These are phyloP conservation scores for Tetropium fuscum DNA, from an alignment of 2,888 invertebrate genomes.

Conservation along the genomic window DNA sequence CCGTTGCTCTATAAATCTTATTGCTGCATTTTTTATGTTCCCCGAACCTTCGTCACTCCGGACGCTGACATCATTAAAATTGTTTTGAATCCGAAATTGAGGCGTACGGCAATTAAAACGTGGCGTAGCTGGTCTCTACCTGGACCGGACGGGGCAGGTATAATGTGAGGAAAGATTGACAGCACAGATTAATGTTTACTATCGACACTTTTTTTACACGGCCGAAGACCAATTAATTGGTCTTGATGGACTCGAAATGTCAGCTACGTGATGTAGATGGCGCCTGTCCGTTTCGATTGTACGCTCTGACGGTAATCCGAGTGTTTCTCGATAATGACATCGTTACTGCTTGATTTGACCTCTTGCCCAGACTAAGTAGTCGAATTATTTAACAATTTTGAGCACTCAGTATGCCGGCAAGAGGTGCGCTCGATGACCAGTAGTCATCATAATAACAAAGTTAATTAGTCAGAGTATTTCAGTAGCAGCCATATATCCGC, in stretches of 20 bases:
- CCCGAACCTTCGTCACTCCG: constrained; percentile 48
- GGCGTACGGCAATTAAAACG: constrained; percentile 32
- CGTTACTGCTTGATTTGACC: no score
- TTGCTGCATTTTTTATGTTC: constrained; percentile 48
- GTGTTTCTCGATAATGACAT: neutral
- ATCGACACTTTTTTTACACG: constrained; percentile 52
- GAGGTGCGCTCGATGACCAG: no score
- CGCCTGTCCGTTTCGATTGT: constrained; percentile 36
- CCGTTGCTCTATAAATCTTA: constrained; percentile 53
- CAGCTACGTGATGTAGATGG: constrained; percentile 42
- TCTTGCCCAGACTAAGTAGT: no score
- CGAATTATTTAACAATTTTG: no score
- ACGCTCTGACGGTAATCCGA: constrained; percentile 9
- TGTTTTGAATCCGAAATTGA: constrained; percentile 36
- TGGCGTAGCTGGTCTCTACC: constrained; percentile 31
- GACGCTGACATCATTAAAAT: constrained; percentile 36
- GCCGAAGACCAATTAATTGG: constrained; percentile 52
- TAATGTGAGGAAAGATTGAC: constrained; percentile 52
- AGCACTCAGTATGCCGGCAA: no score
- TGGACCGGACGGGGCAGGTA: constrained; percentile 39
- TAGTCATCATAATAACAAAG: no score
- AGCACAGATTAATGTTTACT: constrained; percentile 46
- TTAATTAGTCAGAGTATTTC: no score
- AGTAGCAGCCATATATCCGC: no score
- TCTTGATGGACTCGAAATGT: constrained; percentile 52